Base-by-base conservation (phyloP, 2,113 vertebrate genomes). In the Verasper variegatus region DNA sequence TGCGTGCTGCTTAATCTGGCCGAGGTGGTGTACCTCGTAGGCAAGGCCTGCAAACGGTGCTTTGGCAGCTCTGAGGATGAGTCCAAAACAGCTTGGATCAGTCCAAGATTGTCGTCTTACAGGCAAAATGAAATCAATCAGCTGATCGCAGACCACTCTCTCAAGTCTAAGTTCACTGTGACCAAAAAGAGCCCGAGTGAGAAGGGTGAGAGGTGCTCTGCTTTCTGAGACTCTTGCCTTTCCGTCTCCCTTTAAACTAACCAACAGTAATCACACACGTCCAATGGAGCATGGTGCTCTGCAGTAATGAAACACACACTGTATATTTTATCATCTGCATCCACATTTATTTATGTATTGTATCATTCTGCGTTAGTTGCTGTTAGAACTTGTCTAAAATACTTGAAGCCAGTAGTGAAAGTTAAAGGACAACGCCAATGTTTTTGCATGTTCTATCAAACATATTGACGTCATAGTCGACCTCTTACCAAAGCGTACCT, bases 101-200 rank as follows among this genome's bases (percentile, higher is more conserved):
- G 94, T 75, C 96, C 96, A 87, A 96, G 95, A 89, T 92, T 97
- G 74, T 96, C 96, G 2, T 95, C 96, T 71, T 97, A 97, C 86
- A 97, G 95, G 91, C 96, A 97, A 92, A 97, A 97, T 0, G 96
- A 99, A 93, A 97, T 98, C 95, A 98, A 98, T 92, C 93, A 94
- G 89, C 89, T 95, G 88, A 94, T 94, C 64, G 88, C 92, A 27
- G 93, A 94, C 71, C 93, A 94, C 61, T 84, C 94, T 13, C 86
- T 95, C 58, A 93, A 91, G 73, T 81, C 92, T 10, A 94, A 93
- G 79, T 89, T 94, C 27, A 81, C 83, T 76, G 90, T 90, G 77
- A 84, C 77, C 63, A 90, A 91, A 76, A 94, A 92, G 80, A 89
- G 76, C 82, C 91, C 93, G 3, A n/a, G 47, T 4, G 93, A 94